Conservation (phyloP, 2,888 invertebrate genomes). For the Ophion ventricosus region DNA sequence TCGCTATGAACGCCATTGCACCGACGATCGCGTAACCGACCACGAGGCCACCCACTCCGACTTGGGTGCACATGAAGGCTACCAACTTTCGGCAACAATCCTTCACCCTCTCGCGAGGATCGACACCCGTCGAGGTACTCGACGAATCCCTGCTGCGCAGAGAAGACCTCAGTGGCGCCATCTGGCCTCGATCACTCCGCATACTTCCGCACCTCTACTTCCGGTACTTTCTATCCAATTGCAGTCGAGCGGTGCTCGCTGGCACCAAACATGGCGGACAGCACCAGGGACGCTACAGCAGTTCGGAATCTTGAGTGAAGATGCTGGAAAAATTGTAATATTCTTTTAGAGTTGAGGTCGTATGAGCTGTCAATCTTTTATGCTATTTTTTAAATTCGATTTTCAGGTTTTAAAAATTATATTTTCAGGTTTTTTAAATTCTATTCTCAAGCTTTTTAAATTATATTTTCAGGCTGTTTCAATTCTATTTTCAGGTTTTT, state of each 20-base stretch:
- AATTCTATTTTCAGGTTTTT: no score
- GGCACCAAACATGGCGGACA: constrained; percentile 2
- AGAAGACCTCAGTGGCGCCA: constrained; percentile 84
- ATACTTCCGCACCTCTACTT: not conserved
- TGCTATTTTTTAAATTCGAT: no score
- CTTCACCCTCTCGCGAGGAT: constrained; percentile 91
- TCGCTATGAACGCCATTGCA: constrained; percentile 91
- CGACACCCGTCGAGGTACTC: constrained; percentile 87
- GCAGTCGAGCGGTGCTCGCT: not conserved
- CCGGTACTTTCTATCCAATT: not conserved
- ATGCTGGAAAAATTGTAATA: not conserved
- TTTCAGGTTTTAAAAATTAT: no score
- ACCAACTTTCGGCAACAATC: constrained; percentile 93
- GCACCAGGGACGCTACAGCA: not conserved
- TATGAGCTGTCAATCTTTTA: no score
- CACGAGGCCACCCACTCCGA: constrained; percentile 93
- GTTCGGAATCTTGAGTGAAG: not conserved
- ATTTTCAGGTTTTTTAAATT: no score
- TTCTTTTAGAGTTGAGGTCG: not conserved
- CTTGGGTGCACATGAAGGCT: constrained; percentile 96
- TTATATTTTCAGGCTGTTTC: no score
- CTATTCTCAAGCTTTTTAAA: no score
- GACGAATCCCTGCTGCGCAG: constrained; percentile 87
- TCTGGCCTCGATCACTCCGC: constrained; percentile 45
- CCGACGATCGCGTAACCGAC: constrained; percentile 95